These are phyloP conservation scores for Psammodynastes pulverulentus DNA, from an alignment of 2,113 vertebrate genomes.

Conservation along the genomic window DNA sequence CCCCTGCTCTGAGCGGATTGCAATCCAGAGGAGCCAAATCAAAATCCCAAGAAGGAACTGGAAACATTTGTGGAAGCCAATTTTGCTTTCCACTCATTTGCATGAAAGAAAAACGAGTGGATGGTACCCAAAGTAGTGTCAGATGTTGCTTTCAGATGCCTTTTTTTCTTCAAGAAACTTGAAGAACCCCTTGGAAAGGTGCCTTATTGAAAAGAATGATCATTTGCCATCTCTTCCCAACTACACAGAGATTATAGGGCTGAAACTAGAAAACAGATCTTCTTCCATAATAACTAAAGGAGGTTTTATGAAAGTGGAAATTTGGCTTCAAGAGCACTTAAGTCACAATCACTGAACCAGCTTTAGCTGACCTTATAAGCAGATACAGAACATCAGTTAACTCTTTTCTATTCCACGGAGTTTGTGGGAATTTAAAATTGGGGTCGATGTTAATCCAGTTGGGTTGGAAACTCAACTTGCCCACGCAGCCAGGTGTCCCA, in stretches of 20 bases:
- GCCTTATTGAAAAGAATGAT: background rate
- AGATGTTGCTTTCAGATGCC: background rate
- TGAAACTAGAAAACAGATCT: background rate
- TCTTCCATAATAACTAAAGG: background rate
- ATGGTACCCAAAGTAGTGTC: background rate
- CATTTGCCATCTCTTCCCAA: background rate
- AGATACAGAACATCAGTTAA: accelerated
- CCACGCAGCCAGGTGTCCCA: background rate
- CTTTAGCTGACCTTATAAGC: background rate
- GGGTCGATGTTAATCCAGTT: background rate
- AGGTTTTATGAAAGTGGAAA: background rate
- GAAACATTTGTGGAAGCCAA: background rate
- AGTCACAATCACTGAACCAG: background rate
- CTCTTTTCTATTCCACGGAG: background rate
- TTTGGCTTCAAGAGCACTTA: background rate
- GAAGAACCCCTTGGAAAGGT: background rate
- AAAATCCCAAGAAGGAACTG: background rate
- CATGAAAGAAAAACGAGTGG: background rate
- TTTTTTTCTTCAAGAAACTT: background rate
- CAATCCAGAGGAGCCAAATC: background rate
- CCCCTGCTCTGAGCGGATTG: background rate
- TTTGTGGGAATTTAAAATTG: background rate
- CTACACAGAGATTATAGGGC: background rate
- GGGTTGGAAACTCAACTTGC: background rate
- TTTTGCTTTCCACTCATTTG: background rate